Conservation (phyloP, 2,113 vertebrate genomes). For the Tetrax tetrax region DNA sequence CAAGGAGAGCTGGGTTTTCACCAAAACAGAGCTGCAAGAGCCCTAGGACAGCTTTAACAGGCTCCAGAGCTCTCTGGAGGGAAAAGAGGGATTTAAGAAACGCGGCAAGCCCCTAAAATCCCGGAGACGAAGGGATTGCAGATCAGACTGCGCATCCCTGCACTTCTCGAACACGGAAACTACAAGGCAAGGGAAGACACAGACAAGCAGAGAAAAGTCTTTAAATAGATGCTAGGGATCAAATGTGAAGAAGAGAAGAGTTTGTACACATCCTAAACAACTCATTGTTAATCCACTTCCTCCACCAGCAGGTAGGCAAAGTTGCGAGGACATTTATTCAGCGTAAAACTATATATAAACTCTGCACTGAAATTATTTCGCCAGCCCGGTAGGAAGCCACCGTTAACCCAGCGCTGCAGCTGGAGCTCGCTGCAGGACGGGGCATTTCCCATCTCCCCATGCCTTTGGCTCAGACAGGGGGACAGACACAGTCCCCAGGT, state of each 20-base stretch:
- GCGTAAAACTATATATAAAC: background rate
- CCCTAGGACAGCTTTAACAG: background rate
- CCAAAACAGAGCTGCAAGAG: background rate
- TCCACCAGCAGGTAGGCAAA: background rate
- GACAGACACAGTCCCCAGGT: accelerated
- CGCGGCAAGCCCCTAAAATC: background rate
- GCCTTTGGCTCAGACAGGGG: accelerated
- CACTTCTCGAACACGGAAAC: accelerated
- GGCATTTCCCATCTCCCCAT: background rate
- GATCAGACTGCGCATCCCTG: background rate
- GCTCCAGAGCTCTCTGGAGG: background rate
- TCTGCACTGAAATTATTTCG: background rate
- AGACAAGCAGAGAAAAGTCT: background rate
- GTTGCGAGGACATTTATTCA: background rate
- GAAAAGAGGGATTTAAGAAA: background rate
- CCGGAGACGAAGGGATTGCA: background rate
- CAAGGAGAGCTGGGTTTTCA: background rate
- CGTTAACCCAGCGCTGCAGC: background rate
- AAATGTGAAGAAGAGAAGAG: background rate
- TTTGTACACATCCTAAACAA: background rate
- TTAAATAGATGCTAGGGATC: background rate
- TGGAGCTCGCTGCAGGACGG: accelerated
- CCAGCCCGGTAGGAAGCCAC: background rate
- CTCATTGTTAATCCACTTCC: background rate
- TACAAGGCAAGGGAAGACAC: background rate